phyloP scores from a whole-genome alignment of 2,113 vertebrate genomes.

The Plecturocebus donacophilus region DNA sequence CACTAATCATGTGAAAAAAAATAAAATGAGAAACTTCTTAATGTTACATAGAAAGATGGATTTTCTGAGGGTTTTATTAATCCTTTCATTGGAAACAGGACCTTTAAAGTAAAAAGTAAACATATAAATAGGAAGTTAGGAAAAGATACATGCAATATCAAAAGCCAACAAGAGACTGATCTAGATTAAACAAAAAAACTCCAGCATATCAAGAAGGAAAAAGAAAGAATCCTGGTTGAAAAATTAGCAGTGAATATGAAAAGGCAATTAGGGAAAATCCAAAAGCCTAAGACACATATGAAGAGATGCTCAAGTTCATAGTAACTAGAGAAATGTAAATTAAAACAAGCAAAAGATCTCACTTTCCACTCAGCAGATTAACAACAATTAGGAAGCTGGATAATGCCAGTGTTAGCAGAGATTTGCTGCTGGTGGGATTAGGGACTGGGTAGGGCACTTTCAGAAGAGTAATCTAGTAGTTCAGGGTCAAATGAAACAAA shows the following conservation, averaged over 20 bases:
- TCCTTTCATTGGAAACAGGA: too few relatives aligned
- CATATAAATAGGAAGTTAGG: not conserved
- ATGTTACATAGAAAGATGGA: not conserved
- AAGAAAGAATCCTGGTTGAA: not conserved
- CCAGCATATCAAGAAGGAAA: not conserved
- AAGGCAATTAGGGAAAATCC: not conserved
- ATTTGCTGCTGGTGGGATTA: not conserved
- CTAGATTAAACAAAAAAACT: not conserved
- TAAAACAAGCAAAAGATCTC: not conserved
- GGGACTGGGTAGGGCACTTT: not conserved
- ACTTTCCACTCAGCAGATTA: not conserved
- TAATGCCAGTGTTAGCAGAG: not conserved
- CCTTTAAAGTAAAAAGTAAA: not conserved
- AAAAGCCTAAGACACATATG: not conserved
- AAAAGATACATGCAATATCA: not conserved
- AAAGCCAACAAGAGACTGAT: not conserved
- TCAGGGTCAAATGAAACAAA: not conserved
- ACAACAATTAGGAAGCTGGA: not conserved
- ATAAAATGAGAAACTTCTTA: not conserved
- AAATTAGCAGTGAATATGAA: not conserved
- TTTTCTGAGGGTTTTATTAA: not conserved
- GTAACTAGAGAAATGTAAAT: not conserved
- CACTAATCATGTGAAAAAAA: too few relatives aligned
- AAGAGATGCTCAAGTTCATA: not conserved
- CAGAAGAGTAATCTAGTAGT: not conserved